Percentiles rank a stretch among this genome's conserved stretches.
These are phyloP conservation scores for Lasiurus borealis DNA, from an alignment of 2,113 vertebrate species.

Conservation along the genomic window DNA sequence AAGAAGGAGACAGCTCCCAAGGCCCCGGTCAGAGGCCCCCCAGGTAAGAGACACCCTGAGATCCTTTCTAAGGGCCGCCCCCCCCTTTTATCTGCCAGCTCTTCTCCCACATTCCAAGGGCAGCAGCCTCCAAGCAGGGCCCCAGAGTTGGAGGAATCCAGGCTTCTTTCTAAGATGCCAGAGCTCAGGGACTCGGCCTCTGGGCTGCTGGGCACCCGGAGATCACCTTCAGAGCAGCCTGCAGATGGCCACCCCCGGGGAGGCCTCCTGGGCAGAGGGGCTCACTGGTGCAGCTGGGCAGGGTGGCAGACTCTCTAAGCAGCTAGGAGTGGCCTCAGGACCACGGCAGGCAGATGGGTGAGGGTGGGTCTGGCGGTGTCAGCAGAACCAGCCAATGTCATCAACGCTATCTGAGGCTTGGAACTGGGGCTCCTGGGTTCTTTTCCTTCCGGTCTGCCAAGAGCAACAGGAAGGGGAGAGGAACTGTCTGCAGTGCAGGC, in stretches of 20 bases:
- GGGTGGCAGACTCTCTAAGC: neutral
- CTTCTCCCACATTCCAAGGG: neutral
- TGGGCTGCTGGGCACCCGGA: neutral
- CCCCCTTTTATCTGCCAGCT: neutral
- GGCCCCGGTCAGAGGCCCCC: neutral
- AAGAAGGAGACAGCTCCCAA: conserved; percentile 8
- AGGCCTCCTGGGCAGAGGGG: neutral
- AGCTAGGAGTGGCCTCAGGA: neutral
- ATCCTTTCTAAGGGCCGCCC: neutral
- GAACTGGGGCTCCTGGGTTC: neutral
- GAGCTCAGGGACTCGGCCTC: neutral
- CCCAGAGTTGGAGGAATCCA: neutral
- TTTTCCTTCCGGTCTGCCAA: neutral
- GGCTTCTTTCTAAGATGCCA: neutral
- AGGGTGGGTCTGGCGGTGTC: rapidly evolving
- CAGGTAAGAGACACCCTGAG: conserved; percentile 68
- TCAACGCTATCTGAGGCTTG: neutral
- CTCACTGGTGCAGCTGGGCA: rapidly evolving
- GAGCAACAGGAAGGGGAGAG: neutral
- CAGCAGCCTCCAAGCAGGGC: neutral
- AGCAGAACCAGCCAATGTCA: neutral
- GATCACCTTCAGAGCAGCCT: neutral
- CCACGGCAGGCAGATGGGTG: neutral
- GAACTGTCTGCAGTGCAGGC: neutral
- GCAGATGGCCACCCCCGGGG: neutral